phyloP scores from a whole-genome alignment of 2,888 invertebrate genomes.

The Apamea crenata region DNA sequence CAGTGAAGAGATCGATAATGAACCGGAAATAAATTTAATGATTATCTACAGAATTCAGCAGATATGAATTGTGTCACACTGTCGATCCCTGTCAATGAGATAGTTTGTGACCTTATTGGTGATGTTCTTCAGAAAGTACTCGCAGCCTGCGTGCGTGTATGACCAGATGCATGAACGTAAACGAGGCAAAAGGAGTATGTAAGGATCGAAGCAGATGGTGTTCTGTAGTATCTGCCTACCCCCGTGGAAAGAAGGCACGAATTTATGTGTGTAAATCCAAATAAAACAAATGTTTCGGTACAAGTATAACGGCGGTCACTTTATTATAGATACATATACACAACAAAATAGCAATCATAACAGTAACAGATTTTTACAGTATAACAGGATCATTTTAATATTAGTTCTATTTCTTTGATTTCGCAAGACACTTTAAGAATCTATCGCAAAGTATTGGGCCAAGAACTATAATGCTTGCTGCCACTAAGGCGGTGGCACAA shows the following conservation, averaged over 20 bases:
- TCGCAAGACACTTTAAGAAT: conserved; percentile 63
- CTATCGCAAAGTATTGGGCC: conserved; percentile 75
- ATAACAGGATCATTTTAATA: conserved; percentile 29
- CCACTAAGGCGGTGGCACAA: conserved; percentile 62
- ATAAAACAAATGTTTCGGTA: background rate
- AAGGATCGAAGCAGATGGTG: too few species aligned
- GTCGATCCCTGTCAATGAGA: too few species aligned
- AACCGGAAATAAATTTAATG: background rate
- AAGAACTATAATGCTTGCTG: conserved; percentile 67
- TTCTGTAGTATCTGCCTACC: too few species aligned
- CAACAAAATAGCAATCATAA: background rate
- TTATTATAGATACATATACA: conserved; percentile 1
- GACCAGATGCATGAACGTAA: too few species aligned
- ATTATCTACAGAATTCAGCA: background rate
- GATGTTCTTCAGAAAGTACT: too few species aligned
- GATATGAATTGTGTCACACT: background rate
- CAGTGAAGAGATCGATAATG: background rate
- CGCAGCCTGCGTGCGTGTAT: too few species aligned
- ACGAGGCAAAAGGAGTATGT: too few species aligned
- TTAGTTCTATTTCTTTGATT: background rate
- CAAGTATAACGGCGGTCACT: background rate
- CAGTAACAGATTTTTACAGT: background rate
- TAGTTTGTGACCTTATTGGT: too few species aligned
- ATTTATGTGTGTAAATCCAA: background rate
- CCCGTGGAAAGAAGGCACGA: too few species aligned